These are phyloP conservation scores for Adoxophyes honmai DNA, from an alignment of 1,140 invertebrate genomes.

Conservation along the genomic window DNA sequence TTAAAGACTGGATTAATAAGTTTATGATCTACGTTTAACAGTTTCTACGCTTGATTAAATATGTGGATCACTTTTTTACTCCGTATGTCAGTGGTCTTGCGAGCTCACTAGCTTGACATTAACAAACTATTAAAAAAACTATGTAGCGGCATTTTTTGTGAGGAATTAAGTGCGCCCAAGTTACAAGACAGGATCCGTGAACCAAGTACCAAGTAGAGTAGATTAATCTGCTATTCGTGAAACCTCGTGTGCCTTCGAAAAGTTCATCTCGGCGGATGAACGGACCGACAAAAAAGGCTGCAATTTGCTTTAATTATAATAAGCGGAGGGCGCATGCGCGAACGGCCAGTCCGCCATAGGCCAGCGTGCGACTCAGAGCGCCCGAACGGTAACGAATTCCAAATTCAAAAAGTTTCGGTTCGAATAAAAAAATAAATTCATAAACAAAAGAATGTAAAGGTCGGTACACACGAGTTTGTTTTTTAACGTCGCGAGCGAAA, in stretches of 20 bases:
- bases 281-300: conserved; percentile 54
- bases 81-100: too few relatives aligned
- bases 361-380: conserved; percentile 33
- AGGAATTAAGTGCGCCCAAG: too few relatives aligned
- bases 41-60: too few relatives aligned
- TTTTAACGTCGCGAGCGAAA: conserved; percentile 14
- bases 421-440: conserved; percentile 1
- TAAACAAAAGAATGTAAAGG: conserved; percentile 19
- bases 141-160: too few relatives aligned
- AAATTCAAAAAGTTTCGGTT: conserved; percentile 16
- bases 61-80: too few relatives aligned
- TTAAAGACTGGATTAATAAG: too few relatives aligned
- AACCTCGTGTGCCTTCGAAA: conserved; percentile 45
- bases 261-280: conserved; percentile 37
- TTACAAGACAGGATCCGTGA: too few relatives aligned
- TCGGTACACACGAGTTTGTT: not conserved
- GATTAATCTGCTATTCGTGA: too few relatives aligned
- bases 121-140: too few relatives aligned
- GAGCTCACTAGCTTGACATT: too few relatives aligned
- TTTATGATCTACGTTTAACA: too few relatives aligned
- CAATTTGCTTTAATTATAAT: conserved; percentile 66
- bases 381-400: conserved; percentile 8
- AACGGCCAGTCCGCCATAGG: conserved; percentile 44
- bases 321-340: conserved; percentile 46
- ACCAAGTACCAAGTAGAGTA: too few relatives aligned